These are phyloP conservation scores for Fringilla coelebs DNA, from an alignment of 2,797 vertebrate genomes.

Conservation along the genomic window DNA sequence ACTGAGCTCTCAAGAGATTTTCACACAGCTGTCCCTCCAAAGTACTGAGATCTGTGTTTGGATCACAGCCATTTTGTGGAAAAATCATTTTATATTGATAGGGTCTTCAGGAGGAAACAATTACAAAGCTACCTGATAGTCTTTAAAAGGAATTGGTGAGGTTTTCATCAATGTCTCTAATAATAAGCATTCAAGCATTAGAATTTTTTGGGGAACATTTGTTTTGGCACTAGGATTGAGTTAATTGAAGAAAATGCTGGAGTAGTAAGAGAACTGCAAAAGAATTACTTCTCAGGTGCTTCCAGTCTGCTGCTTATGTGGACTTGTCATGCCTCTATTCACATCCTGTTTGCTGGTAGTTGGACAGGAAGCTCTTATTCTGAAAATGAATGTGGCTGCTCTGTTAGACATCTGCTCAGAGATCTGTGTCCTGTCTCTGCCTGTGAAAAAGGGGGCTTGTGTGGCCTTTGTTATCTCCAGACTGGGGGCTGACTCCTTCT, in stretches of 20 bases:
- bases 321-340: background rate
- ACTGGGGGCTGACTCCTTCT: background rate
- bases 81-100: background rate
- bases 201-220: background rate
- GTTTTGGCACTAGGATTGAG: background rate
- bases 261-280: background rate
- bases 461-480: background rate
- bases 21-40: background rate
- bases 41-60: background rate
- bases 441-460: background rate
- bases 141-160: background rate
- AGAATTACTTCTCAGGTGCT: background rate
- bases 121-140: background rate
- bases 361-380: background rate
- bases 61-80: background rate
- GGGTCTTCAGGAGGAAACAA: background rate
- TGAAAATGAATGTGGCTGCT: background rate
- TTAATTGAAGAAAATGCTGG: background rate
- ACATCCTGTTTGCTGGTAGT: background rate
- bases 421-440: background rate
- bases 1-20: background rate
- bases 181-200: background rate
- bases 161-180: background rate
- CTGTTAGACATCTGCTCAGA: background rate
- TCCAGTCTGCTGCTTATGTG: background rate